phyloP scores from a whole-genome alignment of 2,888 invertebrate species.

The Willowsia nigromaculata region DNA sequence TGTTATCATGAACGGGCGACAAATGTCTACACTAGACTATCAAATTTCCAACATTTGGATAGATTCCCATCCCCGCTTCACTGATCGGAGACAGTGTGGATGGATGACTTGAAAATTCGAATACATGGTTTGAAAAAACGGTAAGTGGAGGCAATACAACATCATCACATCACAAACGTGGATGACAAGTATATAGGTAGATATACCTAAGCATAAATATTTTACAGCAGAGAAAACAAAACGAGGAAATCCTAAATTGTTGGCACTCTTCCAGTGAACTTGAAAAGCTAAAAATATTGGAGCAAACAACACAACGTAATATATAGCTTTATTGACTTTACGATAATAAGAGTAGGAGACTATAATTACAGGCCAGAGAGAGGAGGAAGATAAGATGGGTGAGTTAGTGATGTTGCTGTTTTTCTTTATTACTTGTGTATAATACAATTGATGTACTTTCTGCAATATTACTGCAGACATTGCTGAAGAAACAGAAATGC shows the following conservation, averaged over 20 bases:
- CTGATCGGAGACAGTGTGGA: neutral
- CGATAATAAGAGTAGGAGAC: neutral
- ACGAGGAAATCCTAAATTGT: conserved; percentile 50
- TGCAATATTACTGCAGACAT: too few relatives aligned
- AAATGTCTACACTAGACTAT: neutral
- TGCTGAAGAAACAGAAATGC: neutral
- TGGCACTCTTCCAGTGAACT: conserved; percentile 65
- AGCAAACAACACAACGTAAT: conserved; percentile 10
- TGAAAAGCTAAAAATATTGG: conserved; percentile 70
- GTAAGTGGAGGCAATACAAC: neutral
- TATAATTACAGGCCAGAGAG: neutral
- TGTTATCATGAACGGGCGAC: neutral
- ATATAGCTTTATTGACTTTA: conserved; percentile 45
- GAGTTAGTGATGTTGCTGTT: conserved; percentile 6
- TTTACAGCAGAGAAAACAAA: conserved; percentile 7
- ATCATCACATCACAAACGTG: neutral
- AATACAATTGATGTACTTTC: neutral
- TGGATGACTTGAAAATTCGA: neutral
- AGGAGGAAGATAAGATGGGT: neutral
- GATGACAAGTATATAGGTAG: neutral
- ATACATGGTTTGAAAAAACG: neutral
- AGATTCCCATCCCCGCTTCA: neutral
- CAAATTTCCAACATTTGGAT: neutral
- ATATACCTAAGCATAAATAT: neutral
- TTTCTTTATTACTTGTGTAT: conserved; percentile 19